These are phyloP conservation scores for Muscicapa comitata DNA, from an alignment of 2,797 vertebrate species.

Conservation along the genomic window DNA sequence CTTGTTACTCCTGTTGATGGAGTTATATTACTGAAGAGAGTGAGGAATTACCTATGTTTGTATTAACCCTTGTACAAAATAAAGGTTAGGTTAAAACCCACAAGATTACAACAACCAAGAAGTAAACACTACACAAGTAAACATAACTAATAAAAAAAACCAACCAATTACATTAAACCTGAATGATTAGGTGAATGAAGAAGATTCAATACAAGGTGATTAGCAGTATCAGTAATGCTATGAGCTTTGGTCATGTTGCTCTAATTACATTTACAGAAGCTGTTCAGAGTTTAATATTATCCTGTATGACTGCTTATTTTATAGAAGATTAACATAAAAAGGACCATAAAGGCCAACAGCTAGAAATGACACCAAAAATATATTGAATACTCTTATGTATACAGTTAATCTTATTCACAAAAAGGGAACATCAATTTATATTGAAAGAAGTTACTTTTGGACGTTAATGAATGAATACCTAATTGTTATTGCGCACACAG, in stretches of 20 bases:
- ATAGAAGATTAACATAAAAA: not conserved
- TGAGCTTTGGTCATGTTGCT: not conserved
- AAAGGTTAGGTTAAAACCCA: not conserved
- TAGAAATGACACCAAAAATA: not conserved
- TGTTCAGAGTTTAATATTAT: not conserved
- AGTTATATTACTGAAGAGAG: not conserved
- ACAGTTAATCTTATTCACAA: not conserved
- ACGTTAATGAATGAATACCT: not conserved
- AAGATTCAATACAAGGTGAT: not conserved
- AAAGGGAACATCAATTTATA: not conserved
- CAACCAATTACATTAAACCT: not conserved
- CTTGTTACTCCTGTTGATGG: not conserved
- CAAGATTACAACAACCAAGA: not conserved
- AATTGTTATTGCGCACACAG: not conserved
- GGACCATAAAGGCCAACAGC: not conserved
- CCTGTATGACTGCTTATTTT: not conserved
- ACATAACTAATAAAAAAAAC: not conserved
- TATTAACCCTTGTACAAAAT: not conserved
- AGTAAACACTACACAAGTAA: not conserved
- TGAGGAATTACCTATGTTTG: not conserved
- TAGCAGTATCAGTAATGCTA: not conserved
- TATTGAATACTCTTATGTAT: not conserved
- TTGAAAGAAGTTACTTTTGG: not conserved
- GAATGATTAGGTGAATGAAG: not conserved
- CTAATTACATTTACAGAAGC: not conserved